These are phyloP conservation scores for Corvus cornix DNA, from an alignment of 2,113 vertebrate species.

Conservation along the genomic window DNA sequence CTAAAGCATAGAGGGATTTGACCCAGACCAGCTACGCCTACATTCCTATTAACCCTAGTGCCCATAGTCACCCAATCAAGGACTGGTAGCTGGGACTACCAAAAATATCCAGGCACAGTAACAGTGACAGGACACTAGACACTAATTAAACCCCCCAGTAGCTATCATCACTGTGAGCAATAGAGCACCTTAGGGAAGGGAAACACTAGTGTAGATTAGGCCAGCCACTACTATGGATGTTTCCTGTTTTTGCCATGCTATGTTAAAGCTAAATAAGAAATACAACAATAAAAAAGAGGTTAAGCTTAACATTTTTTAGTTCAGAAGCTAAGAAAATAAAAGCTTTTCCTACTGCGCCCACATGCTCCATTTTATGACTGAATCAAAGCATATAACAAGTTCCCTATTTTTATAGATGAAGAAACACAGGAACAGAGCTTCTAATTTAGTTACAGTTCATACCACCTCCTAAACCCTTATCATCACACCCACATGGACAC, in stretches of 20 bases:
- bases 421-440: slow-evolving; percentile 1
- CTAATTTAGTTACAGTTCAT: slow-evolving; percentile 1
- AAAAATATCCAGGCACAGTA: background rate
- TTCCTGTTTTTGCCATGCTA: background rate
- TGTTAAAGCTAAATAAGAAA: slow-evolving; percentile 15
- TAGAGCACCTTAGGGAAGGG: background rate
- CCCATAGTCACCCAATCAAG: background rate
- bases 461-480: background rate
- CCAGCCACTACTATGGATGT: background rate
- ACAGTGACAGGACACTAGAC: background rate
- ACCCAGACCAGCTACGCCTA: background rate
- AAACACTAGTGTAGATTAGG: background rate
- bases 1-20: background rate
- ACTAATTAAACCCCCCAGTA: background rate
- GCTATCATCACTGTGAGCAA: background rate
- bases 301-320: background rate
- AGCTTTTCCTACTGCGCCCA: background rate
- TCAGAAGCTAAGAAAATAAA: background rate
- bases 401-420: slow-evolving; percentile 33
- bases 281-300: background rate
- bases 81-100: background rate
- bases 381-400: background rate
- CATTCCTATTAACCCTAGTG: background rate
- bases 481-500: background rate
- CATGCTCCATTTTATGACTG: background rate